Evolutionary conservation across 1,140 invertebrate species (phyloP), one percentile per base, ranked within the genome.

Genomic region (Sinonovacula constricta): DNA sequence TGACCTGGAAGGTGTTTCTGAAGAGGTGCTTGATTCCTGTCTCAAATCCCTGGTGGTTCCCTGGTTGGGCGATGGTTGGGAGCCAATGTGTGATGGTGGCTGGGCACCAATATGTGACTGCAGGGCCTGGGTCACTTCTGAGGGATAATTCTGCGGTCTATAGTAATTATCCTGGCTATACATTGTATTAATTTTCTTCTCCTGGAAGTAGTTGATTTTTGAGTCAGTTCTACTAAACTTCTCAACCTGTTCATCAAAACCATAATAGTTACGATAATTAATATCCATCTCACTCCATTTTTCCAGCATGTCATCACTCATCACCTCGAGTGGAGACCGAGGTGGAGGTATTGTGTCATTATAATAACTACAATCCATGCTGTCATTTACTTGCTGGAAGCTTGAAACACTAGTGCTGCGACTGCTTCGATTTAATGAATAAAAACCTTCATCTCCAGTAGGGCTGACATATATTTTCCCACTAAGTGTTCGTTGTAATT

Each of bases 141-240:
- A 65, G 24, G 51, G 56, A 78, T 83, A 81, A 26, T 70, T 66
- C 30, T 70, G 66, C 26, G 83, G 80, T 45, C 77, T 75, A 34
- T 81, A 82, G 77, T 82, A 82, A 81, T 84, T 84, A 39, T 84
- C 83, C 68, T 67, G 70, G 22, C 79, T 72, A 65, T 84, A 84
- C 22, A 74, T 79, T n/a, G 78, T 81, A 31, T 84, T 84, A 14
- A 84, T 71, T 54, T 80, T 69, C 70, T 84, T 84, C 26, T 82
- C 69, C 60, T 84, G 75, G 72, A 84, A 84, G 62, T 84, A 84
- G 34, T 82, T 80, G 79, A 84, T 81, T 80, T 84, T 84, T n/a
- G 80, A 77, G 76, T 79, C 70, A 51, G 80, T 81, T 39, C 68
- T 30, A 63, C 66, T 79, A 24, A 72, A 80, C 34, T 76, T 68